Evolutionary conservation across 2,113 vertebrate genomes (phyloP), one percentile per base, ranked within the genome.

Genomic region (Lynx canadensis): DNA sequence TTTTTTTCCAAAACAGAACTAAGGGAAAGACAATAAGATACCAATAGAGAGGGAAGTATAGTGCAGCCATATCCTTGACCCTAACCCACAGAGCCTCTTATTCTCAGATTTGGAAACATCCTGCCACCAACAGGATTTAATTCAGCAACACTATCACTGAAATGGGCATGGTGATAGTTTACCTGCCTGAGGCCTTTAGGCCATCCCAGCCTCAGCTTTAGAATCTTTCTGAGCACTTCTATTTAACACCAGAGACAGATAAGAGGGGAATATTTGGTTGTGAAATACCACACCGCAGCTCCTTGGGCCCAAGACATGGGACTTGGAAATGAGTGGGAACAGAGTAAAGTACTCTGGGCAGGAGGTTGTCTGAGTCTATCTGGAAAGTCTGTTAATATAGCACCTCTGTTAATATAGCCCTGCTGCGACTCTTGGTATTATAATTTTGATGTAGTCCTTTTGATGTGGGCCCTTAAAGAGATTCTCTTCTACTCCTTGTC

Each of bases 401-500:
- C 55, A n/a, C 33, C 31, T 84, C 55, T n/a, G 74, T n/a, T n/a
- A n/a, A n/a, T n/a, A n/a, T n/a, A n/a, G n/a, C 45, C 45, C 33
- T 52, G 16, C 48, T 36, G 27, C 1, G 82, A 11, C 5, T 97
- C 18, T 90, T 79, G n/a, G 10, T 29, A 52, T 48, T 95, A 16
- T 31, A 60, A 89, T 89, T 96, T 82, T 68, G 71, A 48, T 38
- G 11, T 73, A 82, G 50, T 90, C 50, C 45, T 94, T 95, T 96
- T 66, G 41, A 63, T 68, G 29, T 91, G 55, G 13, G 11, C 33
- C 38, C 68, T 96, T n/a, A 85, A 85, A 92, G 71, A 95, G 19
- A 82, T 69, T 78, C 78, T 93, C 11, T 57, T 88, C 36, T 97
- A 65, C 80, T 87, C 14, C 16, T 74, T 95, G 52, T 79, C 21